phyloP scores from a whole-genome alignment of 2,888 invertebrate species.

The Maniola hyperantus region DNA sequence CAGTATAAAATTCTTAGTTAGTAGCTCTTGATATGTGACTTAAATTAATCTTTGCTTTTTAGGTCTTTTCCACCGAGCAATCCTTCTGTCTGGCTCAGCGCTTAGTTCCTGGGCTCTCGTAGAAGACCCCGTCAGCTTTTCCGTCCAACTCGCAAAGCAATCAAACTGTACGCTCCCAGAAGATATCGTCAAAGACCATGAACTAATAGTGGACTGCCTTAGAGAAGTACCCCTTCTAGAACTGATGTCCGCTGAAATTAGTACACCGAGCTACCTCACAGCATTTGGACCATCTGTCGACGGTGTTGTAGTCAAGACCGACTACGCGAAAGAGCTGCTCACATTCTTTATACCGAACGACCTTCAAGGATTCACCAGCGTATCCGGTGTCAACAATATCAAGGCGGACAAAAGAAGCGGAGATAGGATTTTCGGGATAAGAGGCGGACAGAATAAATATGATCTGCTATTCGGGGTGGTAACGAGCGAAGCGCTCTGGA shows the following conservation, averaged over 20 bases:
- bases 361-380: conserved; percentile 84
- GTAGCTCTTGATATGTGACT: neutral
- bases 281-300: conserved; percentile 97
- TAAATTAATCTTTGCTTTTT: conserved; percentile 36
- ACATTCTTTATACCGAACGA: conserved; percentile 88
- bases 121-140: conserved; percentile 92
- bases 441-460: conserved; percentile 86
- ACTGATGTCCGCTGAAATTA: conserved; percentile 89
- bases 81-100: conserved; percentile 93
- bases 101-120: conserved; percentile 95
- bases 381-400: conserved; percentile 80
- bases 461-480: conserved; percentile 96
- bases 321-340: conserved; percentile 90
- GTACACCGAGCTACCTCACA: conserved; percentile 90
- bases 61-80: conserved; percentile 94
- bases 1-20: neutral
- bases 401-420: conserved; percentile 85
- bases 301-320: conserved; percentile 95
- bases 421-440: conserved; percentile 82
- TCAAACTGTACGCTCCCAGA: conserved; percentile 93
- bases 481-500: conserved; percentile 95
- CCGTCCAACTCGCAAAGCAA: conserved; percentile 90
- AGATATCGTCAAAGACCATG: conserved; percentile 91
- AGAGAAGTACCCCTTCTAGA: conserved; percentile 89
- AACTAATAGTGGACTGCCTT: conserved; percentile 92